phyloP scores from a whole-genome alignment of 2,797 vertebrate species.

The Anguilla megastoma region DNA sequence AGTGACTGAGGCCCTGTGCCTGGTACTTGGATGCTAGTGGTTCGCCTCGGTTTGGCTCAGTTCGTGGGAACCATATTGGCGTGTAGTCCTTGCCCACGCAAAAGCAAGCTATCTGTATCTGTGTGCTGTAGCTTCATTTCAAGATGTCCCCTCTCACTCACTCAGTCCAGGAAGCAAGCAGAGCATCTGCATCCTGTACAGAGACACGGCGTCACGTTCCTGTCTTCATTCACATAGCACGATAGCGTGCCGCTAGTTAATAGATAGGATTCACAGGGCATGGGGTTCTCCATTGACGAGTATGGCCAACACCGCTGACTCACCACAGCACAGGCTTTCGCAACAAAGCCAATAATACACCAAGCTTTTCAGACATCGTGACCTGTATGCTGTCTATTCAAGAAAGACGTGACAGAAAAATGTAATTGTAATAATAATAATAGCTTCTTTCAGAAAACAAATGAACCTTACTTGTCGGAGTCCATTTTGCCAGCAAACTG shows the following conservation, averaged over 20 bases:
- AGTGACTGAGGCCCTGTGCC: not conserved
- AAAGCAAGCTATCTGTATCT: not conserved
- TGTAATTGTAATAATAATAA: not conserved
- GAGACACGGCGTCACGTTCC: not conserved
- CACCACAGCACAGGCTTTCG: not conserved
- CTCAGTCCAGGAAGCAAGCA: not conserved
- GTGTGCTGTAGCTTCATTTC: not conserved
- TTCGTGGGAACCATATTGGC: no score
- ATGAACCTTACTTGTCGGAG: not conserved
- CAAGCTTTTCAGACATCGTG: not conserved
- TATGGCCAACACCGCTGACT: not conserved
- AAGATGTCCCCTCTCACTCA: not conserved
- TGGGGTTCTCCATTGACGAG: not conserved
- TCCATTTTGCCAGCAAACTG: not conserved
- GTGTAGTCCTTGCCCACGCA: not conserved
- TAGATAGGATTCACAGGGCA: not conserved
- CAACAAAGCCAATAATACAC: no score
- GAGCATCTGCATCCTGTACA: not conserved
- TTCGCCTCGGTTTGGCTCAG: not conserved
- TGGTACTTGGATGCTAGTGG: not conserved
- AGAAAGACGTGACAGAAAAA: not conserved
- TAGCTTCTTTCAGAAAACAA: not conserved
- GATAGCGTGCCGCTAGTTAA: not conserved
- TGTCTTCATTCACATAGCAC: not conserved
- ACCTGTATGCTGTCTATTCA: not conserved